Conservation (phyloP, 2,113 vertebrate species). For the Piliocolobus tephrosceles region DNA sequence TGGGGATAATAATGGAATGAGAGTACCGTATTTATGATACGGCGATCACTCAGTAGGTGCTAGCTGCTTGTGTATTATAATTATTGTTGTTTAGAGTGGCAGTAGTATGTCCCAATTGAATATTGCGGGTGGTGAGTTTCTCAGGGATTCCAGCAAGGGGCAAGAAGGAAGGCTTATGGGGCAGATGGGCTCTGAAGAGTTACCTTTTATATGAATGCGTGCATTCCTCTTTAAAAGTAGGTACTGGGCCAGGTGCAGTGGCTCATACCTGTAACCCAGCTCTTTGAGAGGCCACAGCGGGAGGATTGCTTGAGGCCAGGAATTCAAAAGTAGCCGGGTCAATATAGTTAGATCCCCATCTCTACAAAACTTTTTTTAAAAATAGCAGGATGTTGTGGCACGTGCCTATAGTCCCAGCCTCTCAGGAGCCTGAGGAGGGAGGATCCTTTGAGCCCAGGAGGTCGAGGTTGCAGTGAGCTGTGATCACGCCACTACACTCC, state of each 20-base stretch:
- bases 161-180: not conserved
- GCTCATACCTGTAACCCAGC: too few species aligned
- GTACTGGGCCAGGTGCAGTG: not conserved
- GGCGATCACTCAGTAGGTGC: not conserved
- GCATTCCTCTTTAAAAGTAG: not conserved
- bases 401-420: too few species aligned
- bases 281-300: too few species aligned
- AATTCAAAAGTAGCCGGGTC: too few species aligned
- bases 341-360: too few species aligned
- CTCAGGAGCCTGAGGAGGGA: too few species aligned
- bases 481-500: too few species aligned
- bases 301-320: too few species aligned
- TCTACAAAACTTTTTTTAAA: too few species aligned
- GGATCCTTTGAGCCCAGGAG: too few species aligned
- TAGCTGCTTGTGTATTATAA: not conserved
- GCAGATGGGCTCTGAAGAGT: not conserved
- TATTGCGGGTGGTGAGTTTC: not conserved
- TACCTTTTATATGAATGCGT: not conserved
- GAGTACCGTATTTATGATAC: fast-evolving
- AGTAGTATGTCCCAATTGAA: fast-evolving
- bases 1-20: not conserved
- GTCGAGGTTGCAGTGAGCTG: too few species aligned
- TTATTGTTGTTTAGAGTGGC: not conserved
- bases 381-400: too few species aligned
- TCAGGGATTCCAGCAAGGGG: not conserved